Evolutionary conservation across 30 jellyfish, hydroid and myxozoan genomes (phyloP).

Genomic region (Sanderia malayensis): DNA sequence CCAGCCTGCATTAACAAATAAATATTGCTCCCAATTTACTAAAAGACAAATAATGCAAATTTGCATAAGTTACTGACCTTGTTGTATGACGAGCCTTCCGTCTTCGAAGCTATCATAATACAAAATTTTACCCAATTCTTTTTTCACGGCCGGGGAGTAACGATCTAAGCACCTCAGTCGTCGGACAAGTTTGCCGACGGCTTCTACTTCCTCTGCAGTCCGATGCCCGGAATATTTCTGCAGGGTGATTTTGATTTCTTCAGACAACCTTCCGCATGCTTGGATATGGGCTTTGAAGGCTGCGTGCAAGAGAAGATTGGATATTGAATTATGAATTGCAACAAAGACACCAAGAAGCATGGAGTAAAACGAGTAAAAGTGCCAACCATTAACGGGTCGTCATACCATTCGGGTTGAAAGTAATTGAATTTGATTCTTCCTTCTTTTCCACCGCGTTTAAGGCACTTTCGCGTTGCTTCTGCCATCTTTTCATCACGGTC

Average conservation of each 20-base stretch:
- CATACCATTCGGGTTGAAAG: slow-evolving; percentile 43
- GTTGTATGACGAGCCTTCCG: slow-evolving; percentile 62
- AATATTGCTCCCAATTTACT: no score
- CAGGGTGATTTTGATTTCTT: slow-evolving; percentile 30
- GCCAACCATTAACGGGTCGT: neutral
- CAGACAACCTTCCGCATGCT: slow-evolving; percentile 64
- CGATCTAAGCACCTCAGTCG: slow-evolving; percentile 69
- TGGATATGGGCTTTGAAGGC: slow-evolving; percentile 79
- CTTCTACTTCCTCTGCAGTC: slow-evolving; percentile 55
- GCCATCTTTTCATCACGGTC: slow-evolving; percentile 29
- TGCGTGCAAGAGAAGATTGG: slow-evolving; percentile 1
- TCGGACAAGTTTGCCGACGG: slow-evolving; percentile 39
- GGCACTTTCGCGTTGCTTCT: slow-evolving; percentile 8
- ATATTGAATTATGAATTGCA: neutral
- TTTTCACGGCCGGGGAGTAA: slow-evolving; percentile 55
- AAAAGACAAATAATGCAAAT: neutral
- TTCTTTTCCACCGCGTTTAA: neutral
- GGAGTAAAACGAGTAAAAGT: neutral
- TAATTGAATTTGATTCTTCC: neutral
- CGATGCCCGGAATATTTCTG: slow-evolving; percentile 46
- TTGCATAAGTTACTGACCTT: slow-evolving; percentile 41
- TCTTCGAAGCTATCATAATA: slow-evolving; percentile 75
- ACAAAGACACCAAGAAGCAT: neutral
- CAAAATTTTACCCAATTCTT: slow-evolving; percentile 73
- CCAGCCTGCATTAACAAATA: no score